phyloP scores from a whole-genome alignment of 2,113 vertebrate genomes.

The Dipodomys ordii region DNA sequence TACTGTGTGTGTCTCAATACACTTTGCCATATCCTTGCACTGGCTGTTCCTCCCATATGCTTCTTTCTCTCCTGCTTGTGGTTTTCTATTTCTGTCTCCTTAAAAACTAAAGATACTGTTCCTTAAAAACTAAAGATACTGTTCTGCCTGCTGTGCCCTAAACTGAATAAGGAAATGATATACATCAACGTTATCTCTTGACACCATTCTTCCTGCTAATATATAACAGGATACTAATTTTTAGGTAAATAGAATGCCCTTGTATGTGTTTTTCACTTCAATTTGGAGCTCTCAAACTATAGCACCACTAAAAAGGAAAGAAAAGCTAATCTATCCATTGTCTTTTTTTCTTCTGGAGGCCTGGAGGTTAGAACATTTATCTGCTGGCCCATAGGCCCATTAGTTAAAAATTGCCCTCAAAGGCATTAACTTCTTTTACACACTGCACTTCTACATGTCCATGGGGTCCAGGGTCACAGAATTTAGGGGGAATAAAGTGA shows the following conservation, averaged over 20 bases:
- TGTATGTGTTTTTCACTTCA: conserved; percentile 27
- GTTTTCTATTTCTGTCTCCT: conserved; percentile 69
- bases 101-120: neutral
- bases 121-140: neutral
- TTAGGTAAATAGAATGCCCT: conserved; percentile 61
- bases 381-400: neutral
- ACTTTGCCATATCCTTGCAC: conserved; percentile 70
- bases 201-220: conserved; percentile 47
- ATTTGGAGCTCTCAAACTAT: conserved; percentile 19
- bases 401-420: neutral
- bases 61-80: conserved; percentile 65
- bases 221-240: conserved; percentile 63
- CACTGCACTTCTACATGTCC: neutral
- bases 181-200: conserved; percentile 66
- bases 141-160: conserved; percentile 67
- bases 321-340: conserved; percentile 1
- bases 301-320: neutral
- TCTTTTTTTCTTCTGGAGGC: conserved; percentile 9
- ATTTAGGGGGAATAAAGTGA: neutral
- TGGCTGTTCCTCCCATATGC: conserved; percentile 76
- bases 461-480: neutral
- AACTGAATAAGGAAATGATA: conserved; percentile 67
- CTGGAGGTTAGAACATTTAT: neutral
- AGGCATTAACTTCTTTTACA: neutral
- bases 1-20: neutral